Conservation (phyloP, 2,797 vertebrate genomes). For the Falco biarmicus region DNA sequence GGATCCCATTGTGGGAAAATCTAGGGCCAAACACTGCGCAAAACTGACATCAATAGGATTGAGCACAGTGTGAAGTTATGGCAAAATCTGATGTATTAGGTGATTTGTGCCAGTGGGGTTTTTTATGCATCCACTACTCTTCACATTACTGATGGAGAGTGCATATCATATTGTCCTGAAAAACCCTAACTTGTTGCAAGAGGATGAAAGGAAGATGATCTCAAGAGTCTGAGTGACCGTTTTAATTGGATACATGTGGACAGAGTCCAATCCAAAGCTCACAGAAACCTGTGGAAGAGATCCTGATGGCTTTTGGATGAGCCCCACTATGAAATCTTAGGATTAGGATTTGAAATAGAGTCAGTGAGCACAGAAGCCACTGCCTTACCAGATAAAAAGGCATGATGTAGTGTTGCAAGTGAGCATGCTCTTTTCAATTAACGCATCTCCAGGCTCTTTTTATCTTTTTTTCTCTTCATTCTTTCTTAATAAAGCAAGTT, state of each 20-base stretch:
- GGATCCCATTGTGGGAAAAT: constrained; percentile 64
- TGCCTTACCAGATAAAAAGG: background rate
- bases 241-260: constrained; percentile 17
- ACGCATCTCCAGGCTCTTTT: background rate
- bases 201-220: constrained; percentile 18
- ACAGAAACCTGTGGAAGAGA: background rate
- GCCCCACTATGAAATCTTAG: background rate
- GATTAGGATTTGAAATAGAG: background rate
- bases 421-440: background rate
- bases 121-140: background rate
- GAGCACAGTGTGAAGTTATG: constrained; percentile 65
- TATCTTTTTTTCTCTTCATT: background rate
- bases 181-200: background rate
- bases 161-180: background rate
- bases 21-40: constrained; percentile 1
- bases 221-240: background rate
- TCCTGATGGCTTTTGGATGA: constrained; percentile 17
- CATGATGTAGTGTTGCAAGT: background rate
- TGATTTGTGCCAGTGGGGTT: background rate
- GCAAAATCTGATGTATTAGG: constrained; percentile 35
- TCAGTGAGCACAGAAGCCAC: background rate
- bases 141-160: background rate
- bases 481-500: constrained; percentile 10
- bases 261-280: background rate
- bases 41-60: constrained; percentile 53